Evolutionary conservation across 2,797 vertebrate species (phyloP).

Genomic region (Molossus molossus): DNA sequence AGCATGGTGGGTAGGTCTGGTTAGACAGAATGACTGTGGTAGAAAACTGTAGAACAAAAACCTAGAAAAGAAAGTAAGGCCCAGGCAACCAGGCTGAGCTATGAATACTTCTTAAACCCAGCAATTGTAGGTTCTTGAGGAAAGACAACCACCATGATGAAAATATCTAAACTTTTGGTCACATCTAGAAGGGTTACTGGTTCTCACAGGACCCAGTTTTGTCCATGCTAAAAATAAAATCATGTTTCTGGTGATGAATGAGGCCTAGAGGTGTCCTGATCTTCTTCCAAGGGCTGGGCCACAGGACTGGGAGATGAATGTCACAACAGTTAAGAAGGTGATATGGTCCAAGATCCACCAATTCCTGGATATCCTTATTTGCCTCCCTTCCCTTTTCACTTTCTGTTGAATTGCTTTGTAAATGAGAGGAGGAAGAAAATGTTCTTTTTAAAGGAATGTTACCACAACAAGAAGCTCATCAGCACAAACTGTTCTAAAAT

Average conservation of each 20-base stretch:
- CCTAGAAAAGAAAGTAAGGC: not conserved
- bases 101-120: not conserved
- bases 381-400: conserved; percentile 65
- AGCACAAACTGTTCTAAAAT: conserved; percentile 77
- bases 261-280: not conserved
- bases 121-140: conserved; percentile 25
- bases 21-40: not conserved
- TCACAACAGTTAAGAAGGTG: conserved; percentile 7
- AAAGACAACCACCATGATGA: not conserved
- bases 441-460: conserved; percentile 67
- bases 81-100: not conserved
- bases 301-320: not conserved
- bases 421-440: conserved; percentile 83
- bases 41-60: conserved; percentile 35
- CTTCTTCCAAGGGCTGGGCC: not conserved
- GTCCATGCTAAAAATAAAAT: not conserved
- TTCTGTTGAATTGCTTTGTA: conserved; percentile 78
- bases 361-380: conserved; percentile 76
- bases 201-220: conserved; percentile 31
- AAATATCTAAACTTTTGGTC: conserved; percentile 48
- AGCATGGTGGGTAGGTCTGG: not conserved
- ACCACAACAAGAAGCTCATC: conserved; percentile 68
- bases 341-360: conserved; percentile 48
- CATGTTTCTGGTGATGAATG: conserved; percentile 7
- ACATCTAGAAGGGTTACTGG: not conserved